Evolutionary conservation across 2,113 vertebrate genomes (phyloP), one percentile per base, ranked within the genome.

Genomic region (Chloropsis hardwickii): DNA sequence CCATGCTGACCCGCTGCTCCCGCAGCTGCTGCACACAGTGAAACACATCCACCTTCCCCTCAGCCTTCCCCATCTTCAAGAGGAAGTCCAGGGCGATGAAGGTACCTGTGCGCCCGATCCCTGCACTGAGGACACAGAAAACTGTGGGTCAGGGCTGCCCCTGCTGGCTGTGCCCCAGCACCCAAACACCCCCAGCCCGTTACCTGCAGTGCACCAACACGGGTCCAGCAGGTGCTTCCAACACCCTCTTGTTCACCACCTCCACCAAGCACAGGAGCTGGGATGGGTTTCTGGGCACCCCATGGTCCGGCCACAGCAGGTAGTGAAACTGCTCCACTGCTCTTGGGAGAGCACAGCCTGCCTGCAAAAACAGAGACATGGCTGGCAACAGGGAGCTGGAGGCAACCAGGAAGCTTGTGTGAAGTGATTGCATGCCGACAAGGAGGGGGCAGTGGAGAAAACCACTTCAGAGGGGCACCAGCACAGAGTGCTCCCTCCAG

Each of bases 151-250:
- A 65, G 50, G 0, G 5, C 27, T 79, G 45, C 17, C 51, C 5
- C 0, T 1, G 44, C 16, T 17, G 60, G 31, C 24, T 18, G 2
- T 33, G 39, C 14, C 42, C 53, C 51, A 20, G 50, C 37, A 27
- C 19, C 40, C 33, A 22, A 31, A 13, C 0, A 0, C 3, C n/a
- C 39, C 64, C 69, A 47, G 54, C 25, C 27, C 2, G 1, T 12
- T 92, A 98, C 97, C 97, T 98, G 97, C 97, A 98, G 71, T 98
- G 97, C 42, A 98, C 96, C 35, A 98, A 28, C 39, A 97, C 66
- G 0, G 97, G 95, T 17, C 97, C 95, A 1, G 81, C 29, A 7
- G 91, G 45, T 0, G 4, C 31, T 71, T 96, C 90, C 56, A 78
- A 23, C 12, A 1, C 39, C 22, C 33, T 90, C 56, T 90, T 93